These are phyloP conservation scores for Neotoxoptera formosana DNA, from an alignment of 1,140 invertebrate genomes.

Conservation along the genomic window DNA sequence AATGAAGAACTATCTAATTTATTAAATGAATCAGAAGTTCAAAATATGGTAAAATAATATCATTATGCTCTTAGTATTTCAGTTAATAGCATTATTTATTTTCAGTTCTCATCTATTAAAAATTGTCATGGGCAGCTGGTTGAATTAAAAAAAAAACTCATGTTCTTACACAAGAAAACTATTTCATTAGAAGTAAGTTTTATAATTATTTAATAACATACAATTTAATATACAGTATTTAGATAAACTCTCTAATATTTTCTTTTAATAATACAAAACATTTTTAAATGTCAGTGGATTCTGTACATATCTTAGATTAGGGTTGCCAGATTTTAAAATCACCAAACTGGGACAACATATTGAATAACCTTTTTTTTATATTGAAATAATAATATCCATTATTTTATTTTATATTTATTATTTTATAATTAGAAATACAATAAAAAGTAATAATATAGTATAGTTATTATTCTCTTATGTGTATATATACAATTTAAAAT, in stretches of 20 bases:
- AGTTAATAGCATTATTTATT: slow-evolving; percentile 5
- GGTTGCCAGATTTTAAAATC: too few relatives aligned
- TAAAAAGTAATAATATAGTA: too few relatives aligned
- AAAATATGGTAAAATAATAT: slow-evolving; percentile 39
- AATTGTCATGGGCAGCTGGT: not conserved
- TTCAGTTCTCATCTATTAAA: slow-evolving; percentile 37
- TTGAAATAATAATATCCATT: too few relatives aligned
- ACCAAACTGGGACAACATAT: too few relatives aligned
- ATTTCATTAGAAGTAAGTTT: slow-evolving; percentile 31
- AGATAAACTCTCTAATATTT: not conserved
- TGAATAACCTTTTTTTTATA: too few relatives aligned
- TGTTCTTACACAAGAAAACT: slow-evolving; percentile 35
- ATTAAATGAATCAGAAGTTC: slow-evolving; percentile 45
- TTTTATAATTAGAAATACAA: too few relatives aligned
- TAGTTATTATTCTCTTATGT: too few relatives aligned
- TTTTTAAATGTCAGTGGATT: not conserved
- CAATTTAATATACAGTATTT: not conserved
- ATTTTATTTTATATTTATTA: too few relatives aligned
- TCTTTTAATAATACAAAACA: not conserved
- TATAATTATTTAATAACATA: not conserved
- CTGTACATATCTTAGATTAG: too few relatives aligned
- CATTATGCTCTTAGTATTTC: not conserved
- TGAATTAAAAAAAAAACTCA: slow-evolving; percentile 43
- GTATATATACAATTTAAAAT: too few relatives aligned
- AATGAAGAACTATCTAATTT: slow-evolving; percentile 37